phyloP scores from a whole-genome alignment of 2,113 vertebrate species.

The Pundamilia nyererei region DNA sequence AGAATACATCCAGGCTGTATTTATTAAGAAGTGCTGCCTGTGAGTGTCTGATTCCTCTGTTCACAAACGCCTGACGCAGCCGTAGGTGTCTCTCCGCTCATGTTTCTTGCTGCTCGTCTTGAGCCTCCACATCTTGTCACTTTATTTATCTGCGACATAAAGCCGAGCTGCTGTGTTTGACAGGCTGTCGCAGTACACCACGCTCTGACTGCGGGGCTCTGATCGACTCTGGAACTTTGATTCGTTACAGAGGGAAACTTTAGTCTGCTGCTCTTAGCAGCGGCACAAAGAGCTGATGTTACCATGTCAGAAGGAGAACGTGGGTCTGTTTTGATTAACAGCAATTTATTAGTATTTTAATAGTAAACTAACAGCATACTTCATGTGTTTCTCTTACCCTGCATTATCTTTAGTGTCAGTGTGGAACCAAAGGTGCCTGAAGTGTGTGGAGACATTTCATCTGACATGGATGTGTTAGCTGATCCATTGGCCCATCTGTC shows the following conservation, averaged over 20 bases:
- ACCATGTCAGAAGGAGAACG: neutral
- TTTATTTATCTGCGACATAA: neutral
- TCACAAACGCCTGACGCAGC: neutral
- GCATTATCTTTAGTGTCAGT: neutral
- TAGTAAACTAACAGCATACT: neutral
- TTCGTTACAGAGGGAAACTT: neutral
- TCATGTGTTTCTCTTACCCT: neutral
- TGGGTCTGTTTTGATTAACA: neutral
- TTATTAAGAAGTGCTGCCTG: neutral
- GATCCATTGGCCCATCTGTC: neutral
- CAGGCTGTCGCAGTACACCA: neutral
- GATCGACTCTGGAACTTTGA: conserved; percentile 36
- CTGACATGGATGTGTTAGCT: neutral
- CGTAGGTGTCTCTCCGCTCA: neutral
- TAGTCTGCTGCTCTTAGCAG: neutral
- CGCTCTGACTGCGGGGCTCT: conserved; percentile 15
- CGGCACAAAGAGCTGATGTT: neutral
- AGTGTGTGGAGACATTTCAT: neutral
- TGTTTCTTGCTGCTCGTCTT: neutral
- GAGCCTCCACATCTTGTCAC: neutral
- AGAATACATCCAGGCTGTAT: neutral
- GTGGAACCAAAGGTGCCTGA: neutral
- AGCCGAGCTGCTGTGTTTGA: neutral
- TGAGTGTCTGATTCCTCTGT: neutral
- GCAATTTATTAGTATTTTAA: neutral